phyloP scores from a whole-genome alignment of 1,140 invertebrate species.

The Penaeus chinensis region DNA sequence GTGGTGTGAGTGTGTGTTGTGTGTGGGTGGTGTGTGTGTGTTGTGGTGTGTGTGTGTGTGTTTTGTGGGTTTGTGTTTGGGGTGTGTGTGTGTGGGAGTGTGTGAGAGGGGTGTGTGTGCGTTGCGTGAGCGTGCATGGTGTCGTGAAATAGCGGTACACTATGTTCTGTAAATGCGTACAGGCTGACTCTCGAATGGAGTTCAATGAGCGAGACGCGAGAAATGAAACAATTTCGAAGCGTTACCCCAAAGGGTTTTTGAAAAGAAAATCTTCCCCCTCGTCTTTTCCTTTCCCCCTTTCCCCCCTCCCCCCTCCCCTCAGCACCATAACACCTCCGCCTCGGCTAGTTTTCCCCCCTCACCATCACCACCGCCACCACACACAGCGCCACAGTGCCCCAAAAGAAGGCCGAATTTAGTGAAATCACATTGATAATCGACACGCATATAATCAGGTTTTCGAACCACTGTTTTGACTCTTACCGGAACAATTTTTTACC shows the following conservation, averaged over 20 bases:
- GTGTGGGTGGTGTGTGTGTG: conserved; percentile 15
- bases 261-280: too few species aligned
- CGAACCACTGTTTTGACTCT: background rate
- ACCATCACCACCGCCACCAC: conserved; percentile 3
- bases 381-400: background rate
- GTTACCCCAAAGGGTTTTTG: too few species aligned
- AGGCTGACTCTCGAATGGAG: too few species aligned
- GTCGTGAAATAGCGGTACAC: conserved; percentile 42
- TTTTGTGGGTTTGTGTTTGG: conserved; percentile 28
- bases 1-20: conserved; percentile 8
- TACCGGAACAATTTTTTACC: background rate
- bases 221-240: background rate
- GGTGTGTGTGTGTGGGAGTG: conserved; percentile 36
- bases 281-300: too few species aligned
- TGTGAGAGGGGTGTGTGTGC: conserved; percentile 42
- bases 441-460: conserved; percentile 3
- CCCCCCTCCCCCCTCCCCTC: too few species aligned
- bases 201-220: background rate
- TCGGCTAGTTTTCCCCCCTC: background rate
- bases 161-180: too few species aligned
- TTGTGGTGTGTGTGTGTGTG: conserved; percentile 35
- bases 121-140: conserved; percentile 39
- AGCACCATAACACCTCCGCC: background rate
- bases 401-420: background rate
- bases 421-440: background rate